A percentile compares a stretch with the other conserved stretches of the same genome.
Evolutionary conservation across 2,888 invertebrate genomes (phyloP).

Genomic region (Volucella inflata): DNA sequence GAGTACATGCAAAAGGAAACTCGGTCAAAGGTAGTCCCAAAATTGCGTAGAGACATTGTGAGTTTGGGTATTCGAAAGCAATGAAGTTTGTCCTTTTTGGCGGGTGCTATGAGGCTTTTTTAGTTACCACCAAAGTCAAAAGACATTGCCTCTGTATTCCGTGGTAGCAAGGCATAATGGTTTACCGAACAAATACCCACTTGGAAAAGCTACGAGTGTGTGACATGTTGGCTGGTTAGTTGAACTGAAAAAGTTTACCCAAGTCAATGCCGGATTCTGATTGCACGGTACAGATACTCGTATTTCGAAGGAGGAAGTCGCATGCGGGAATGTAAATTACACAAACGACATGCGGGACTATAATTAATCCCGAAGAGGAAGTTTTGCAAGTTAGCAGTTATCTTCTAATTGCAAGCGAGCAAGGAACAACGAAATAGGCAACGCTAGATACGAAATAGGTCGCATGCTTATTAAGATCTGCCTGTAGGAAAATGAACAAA

Average conservation of each 20-base stretch:
- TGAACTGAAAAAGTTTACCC: slow-evolving; percentile 53
- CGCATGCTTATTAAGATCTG: too few species aligned
- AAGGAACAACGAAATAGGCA: not conserved
- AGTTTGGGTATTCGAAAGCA: slow-evolving; percentile 17
- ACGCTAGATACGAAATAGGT: too few species aligned
- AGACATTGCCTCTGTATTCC: slow-evolving; percentile 28
- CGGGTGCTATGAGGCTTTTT: slow-evolving; percentile 17
- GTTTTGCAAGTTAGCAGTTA: slow-evolving; percentile 40
- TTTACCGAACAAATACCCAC: slow-evolving; percentile 38
- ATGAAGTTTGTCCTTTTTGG: slow-evolving; percentile 68
- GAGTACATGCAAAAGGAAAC: slow-evolving; percentile 20
- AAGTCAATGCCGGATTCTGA: slow-evolving; percentile 60
- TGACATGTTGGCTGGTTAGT: slow-evolving; percentile 56
- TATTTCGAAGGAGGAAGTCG: not conserved
- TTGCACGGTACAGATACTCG: slow-evolving; percentile 30
- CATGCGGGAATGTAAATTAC: slow-evolving; percentile 51
- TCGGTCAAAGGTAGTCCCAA: slow-evolving; percentile 54
- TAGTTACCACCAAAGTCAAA: slow-evolving; percentile 42
- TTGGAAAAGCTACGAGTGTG: slow-evolving; percentile 44
- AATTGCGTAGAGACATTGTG: slow-evolving; percentile 23
- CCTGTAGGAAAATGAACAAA: too few species aligned
- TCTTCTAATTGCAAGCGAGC: slow-evolving; percentile 30
- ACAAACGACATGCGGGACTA: slow-evolving; percentile 44
- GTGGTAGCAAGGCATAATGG: not conserved
- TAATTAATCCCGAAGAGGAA: slow-evolving; percentile 17